Base-by-base conservation (phyloP, 2,113 vertebrate species). In the Nothobranchius furzeri region DNA sequence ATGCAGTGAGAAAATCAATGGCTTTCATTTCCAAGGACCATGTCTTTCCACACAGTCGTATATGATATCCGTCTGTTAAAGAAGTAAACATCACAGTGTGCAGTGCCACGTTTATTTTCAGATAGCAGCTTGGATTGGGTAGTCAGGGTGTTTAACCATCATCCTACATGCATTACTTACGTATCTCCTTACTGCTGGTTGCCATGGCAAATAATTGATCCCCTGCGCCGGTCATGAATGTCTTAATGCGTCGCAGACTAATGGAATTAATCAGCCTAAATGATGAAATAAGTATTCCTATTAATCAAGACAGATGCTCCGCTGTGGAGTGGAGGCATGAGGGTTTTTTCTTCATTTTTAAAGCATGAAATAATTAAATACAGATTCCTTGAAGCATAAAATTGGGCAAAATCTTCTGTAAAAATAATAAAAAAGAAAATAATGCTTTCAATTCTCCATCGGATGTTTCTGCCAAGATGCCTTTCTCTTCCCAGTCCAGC, bases 241-340 rank as follows among this genome's bases (percentile, higher is more conserved):
- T 80, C 79, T 87, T 88, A 68, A 85, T 81, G 88, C 76, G 79
- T 81, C 59, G 83, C 63, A 78, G 88, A 90, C 89, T 81, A 92
- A 89, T 92, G 76, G 84, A 91, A 90, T 90, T 85, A 90, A 92
- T 91, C 89, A 90, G 58, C 79, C 78, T 74, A 92, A 92, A 92
- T 92, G 90, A 89, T 86, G 90, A 89, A 89, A 86, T 91, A 92
- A 91, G 90, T 88, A 86, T 89, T 91, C 70, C 78, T 88, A 91
- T 93, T 89, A 85, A 91, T 93, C 90, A 91, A 82, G 84, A 86
- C 81, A 76, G 78, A 73, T 84, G 74, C 71, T 84, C 40, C 77
- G 64, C 71, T 78, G 64, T 45, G 69, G 20, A 60, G 59, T 70
- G 67, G 69, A 59, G 20, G 43, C 57, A 61, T 40, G 30, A 24